Percentiles rank a stretch among this genome's conserved stretches.
Conservation (phyloP, 2,113 vertebrate species). For the Notarius lentiginosus region DNA sequence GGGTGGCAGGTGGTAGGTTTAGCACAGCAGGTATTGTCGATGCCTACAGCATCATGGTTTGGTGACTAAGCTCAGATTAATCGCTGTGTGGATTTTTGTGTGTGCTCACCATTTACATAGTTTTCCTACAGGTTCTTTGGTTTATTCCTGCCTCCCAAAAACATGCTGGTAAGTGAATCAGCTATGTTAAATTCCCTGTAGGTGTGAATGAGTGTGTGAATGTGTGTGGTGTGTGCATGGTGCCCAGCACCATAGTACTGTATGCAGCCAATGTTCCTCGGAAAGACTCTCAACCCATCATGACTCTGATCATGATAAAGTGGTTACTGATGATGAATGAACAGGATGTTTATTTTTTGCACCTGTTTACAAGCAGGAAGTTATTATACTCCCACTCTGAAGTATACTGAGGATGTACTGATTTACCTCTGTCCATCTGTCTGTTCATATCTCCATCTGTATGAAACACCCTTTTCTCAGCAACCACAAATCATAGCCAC, state of each 20-base stretch:
- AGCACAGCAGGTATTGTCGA: neutral
- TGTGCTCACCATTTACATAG: neutral
- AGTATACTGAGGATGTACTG: no score
- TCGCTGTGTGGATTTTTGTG: neutral
- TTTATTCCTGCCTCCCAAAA: neutral
- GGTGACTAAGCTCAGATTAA: neutral
- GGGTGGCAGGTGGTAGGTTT: neutral
- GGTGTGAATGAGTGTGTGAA: no score
- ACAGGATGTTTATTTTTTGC: neutral
- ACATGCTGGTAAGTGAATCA: no score
- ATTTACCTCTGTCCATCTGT: no score
- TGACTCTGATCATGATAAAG: neutral
- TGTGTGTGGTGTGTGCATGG: no score
- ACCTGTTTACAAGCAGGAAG: neutral
- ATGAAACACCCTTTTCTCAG: no score
- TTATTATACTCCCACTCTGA: neutral
- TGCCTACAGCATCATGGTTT: neutral
- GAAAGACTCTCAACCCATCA: neutral
- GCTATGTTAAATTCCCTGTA: no score
- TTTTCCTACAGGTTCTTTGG: neutral
- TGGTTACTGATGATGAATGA: neutral
- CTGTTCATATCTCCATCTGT: no score
- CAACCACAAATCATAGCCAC: no score
- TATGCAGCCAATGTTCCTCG: neutral
- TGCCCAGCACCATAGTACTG: no score